Conservation (phyloP, 2,113 vertebrate genomes). For the Polypterus bichir region DNA sequence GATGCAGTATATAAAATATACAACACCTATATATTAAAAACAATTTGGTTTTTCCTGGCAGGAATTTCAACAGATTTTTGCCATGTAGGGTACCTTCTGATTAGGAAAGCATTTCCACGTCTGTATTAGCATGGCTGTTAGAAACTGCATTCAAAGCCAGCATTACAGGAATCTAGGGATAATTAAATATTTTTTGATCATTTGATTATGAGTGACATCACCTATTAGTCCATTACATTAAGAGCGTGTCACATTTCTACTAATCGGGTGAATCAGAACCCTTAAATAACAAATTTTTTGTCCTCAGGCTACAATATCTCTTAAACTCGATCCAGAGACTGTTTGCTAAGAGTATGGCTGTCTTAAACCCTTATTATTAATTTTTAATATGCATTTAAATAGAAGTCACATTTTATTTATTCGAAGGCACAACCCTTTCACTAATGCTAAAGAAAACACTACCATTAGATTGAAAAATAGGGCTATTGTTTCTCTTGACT, state of each 20-base stretch:
- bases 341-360: constrained; percentile 35
- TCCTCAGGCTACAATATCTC: constrained; percentile 32
- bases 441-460: constrained; percentile 42
- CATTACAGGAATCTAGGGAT: no score
- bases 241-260: constrained; percentile 44
- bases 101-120: no score
- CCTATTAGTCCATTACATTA: constrained; percentile 43
- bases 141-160: no score
- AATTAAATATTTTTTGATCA: constrained; percentile 28
- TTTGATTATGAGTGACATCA: constrained; percentile 34
- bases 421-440: constrained; percentile 35
- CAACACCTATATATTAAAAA: no score
- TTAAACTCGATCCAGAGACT: constrained; percentile 21
- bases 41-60: no score
- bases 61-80: no score
- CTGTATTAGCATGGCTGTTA: no score
- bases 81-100: no score
- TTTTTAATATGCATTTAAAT: constrained; percentile 47
- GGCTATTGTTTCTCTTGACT: constrained; percentile 32
- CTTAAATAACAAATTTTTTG: constrained; percentile 44
- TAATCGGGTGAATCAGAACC: constrained; percentile 36
- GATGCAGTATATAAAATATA: no score
- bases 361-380: constrained; percentile 40
- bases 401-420: constrained; percentile 36
- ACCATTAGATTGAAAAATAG: constrained; percentile 52